Conservation (phyloP, 2,113 vertebrate species). For the Bos indicus region DNA sequence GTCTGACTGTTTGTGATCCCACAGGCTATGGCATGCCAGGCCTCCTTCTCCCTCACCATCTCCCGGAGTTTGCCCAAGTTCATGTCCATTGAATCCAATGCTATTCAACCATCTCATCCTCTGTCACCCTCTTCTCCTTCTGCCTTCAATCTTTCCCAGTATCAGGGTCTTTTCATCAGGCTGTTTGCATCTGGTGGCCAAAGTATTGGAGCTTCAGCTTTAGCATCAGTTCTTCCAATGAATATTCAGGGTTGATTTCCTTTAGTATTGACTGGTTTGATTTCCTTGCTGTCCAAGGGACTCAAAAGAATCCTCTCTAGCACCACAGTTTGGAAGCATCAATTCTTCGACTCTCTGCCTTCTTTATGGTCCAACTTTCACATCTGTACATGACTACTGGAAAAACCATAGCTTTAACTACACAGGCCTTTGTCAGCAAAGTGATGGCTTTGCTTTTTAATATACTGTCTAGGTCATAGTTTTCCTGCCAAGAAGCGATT, state of each 20-base stretch:
- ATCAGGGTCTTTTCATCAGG: not conserved
- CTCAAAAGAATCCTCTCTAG: not conserved
- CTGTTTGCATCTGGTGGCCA: not conserved
- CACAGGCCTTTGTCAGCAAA: not conserved
- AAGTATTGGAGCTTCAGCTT: not conserved
- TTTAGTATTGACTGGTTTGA: not conserved
- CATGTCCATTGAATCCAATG: not conserved
- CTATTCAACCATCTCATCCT: not conserved
- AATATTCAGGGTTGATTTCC: not conserved
- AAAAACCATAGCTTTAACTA: not conserved
- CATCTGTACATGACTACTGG: not conserved
- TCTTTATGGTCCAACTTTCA: not conserved
- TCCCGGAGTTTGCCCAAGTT: not conserved
- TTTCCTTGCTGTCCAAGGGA: not conserved
- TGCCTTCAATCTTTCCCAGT: not conserved
- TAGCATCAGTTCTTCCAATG: not conserved
- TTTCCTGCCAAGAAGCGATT: not conserved
- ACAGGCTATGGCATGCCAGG: fast-evolving
- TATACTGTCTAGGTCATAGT: not conserved
- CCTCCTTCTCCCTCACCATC: not conserved
- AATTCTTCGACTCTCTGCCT: not conserved
- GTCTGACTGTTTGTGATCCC: not conserved
- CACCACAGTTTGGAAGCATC: not conserved
- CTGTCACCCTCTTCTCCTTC: not conserved
- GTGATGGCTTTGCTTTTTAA: not conserved